A percentile compares a stretch with the other conserved stretches of the same genome.
phyloP scores from a whole-genome alignment of 1,140 invertebrate species.

The Onthophagus taurus region DNA sequence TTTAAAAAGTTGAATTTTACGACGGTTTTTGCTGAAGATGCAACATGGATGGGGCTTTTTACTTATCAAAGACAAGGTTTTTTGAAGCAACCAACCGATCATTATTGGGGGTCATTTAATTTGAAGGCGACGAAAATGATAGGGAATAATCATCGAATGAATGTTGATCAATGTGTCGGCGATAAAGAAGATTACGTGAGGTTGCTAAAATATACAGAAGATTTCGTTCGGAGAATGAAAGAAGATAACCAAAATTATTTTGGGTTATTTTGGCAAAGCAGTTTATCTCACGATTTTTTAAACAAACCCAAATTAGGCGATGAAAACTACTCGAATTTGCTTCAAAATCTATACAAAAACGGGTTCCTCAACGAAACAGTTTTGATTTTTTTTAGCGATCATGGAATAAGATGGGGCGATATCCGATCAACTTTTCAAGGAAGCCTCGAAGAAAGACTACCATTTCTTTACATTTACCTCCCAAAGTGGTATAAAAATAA shows the following conservation, averaged over 20 bases:
- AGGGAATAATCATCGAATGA: conserved; percentile 46
- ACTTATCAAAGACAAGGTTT: conserved; percentile 76
- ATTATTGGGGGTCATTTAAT: conserved; percentile 70
- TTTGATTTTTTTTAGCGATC: conserved; percentile 82
- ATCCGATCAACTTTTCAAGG: conserved; percentile 74
- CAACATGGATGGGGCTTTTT: conserved; percentile 63
- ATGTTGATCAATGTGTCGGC: conserved; percentile 53
- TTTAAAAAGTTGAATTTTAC: conserved; percentile 61
- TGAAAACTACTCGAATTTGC: conserved; percentile 43
- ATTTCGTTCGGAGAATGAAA: conserved; percentile 46
- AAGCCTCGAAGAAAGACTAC: conserved; percentile 80
- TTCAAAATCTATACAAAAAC: conserved; percentile 46
- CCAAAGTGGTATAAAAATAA: conserved; percentile 59
- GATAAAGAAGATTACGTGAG: conserved; percentile 46
- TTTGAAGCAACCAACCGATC: conserved; percentile 66
- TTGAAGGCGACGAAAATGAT: conserved; percentile 49
- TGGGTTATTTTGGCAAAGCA: conserved; percentile 70
- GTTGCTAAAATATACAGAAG: conserved; percentile 49
- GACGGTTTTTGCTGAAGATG: conserved; percentile 74
- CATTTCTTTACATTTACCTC: conserved; percentile 71
- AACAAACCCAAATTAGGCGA: conserved; percentile 65
- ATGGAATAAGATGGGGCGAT: conserved; percentile 81
- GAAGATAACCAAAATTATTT: conserved; percentile 47
- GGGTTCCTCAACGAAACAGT: conserved; percentile 56
- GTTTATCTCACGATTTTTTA: conserved; percentile 68